A percentile compares a stretch with the other conserved stretches of the same genome.
phyloP scores from a whole-genome alignment of 2,888 invertebrate genomes.

The Drosophila tanythrix region DNA sequence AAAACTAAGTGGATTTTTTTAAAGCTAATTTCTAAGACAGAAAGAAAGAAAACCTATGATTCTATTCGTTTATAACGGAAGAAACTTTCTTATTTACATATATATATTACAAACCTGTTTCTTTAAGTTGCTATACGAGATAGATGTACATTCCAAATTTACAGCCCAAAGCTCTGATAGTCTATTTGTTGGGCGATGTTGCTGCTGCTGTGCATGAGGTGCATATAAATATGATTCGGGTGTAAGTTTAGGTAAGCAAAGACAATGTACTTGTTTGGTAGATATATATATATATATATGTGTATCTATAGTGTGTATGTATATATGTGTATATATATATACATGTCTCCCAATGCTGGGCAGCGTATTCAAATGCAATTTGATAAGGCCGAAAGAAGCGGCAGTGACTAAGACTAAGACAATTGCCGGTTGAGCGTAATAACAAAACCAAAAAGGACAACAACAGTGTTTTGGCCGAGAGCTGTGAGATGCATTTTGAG shows the following conservation, averaged over 20 bases:
- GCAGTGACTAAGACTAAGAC: slow-evolving; percentile 13
- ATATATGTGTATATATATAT: not conserved
- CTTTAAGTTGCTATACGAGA: not conserved
- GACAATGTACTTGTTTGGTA: not conserved
- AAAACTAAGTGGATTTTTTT: not conserved
- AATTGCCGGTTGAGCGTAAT: slow-evolving; percentile 44
- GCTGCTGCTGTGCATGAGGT: slow-evolving; percentile 1
- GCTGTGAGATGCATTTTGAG: slow-evolving; percentile 44
- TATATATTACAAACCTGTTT: not conserved
- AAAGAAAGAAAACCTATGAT: not conserved
- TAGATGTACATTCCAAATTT: not conserved
- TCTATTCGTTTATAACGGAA: not conserved
- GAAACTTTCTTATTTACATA: not conserved
- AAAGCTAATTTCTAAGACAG: not conserved
- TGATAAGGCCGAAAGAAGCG: slow-evolving; percentile 34
- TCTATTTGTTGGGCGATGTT: not conserved
- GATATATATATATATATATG: not conserved
- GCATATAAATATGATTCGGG: slow-evolving; percentile 18
- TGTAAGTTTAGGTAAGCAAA: slow-evolving; percentile 1
- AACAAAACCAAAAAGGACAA: slow-evolving; percentile 51
- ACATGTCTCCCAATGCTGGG: not conserved
- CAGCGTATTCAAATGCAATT: slow-evolving; percentile 26
- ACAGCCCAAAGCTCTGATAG: not conserved
- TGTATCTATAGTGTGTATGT: not conserved
- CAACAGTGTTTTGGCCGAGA: slow-evolving; percentile 44